These are phyloP conservation scores for Colletes latitarsis DNA, from an alignment of 1,140 invertebrate genomes.

Conservation along the genomic window DNA sequence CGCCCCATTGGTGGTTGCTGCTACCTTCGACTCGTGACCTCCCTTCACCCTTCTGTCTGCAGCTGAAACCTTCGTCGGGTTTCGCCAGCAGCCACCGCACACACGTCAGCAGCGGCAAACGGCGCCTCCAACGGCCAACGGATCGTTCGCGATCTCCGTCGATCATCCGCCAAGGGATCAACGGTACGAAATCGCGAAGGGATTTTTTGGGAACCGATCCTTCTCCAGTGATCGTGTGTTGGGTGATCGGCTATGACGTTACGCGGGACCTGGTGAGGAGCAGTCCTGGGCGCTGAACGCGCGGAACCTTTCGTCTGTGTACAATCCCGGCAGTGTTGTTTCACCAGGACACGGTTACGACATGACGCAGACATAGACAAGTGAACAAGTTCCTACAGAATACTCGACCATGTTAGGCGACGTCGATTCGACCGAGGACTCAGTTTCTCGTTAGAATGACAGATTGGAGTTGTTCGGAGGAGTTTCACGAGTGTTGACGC, in stretches of 20 bases:
- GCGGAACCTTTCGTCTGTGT: not conserved
- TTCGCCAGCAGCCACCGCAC: conserved; percentile 60
- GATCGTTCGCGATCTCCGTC: conserved; percentile 52
- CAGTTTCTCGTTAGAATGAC: not conserved
- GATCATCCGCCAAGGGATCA: conserved; percentile 44
- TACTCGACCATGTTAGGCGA: no score
- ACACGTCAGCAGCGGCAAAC: conserved; percentile 63
- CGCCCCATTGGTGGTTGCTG: conserved; percentile 61
- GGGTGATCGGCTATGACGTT: conserved; percentile 1
- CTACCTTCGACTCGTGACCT: conserved; percentile 48
- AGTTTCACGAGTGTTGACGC: not conserved
- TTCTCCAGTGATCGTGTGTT: conserved; percentile 19
- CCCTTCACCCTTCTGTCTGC: conserved; percentile 55
- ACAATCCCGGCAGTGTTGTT: conserved; percentile 15
- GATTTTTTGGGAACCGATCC: conserved; percentile 10
- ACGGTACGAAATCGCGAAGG: conserved; percentile 17
- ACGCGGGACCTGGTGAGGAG: not conserved
- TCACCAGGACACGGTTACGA: not conserved
- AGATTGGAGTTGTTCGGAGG: not conserved
- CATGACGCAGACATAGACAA: not conserved
- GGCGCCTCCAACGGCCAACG: conserved; percentile 54
- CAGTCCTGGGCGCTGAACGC: not conserved
- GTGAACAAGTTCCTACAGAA: not conserved
- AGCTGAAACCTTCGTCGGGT: conserved; percentile 58
- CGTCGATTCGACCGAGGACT: not conserved